Percentiles rank a stretch among this genome's conserved stretches.
These are phyloP conservation scores for Peromyscus californicus DNA, from an alignment of 2,113 vertebrate genomes.

Conservation along the genomic window DNA sequence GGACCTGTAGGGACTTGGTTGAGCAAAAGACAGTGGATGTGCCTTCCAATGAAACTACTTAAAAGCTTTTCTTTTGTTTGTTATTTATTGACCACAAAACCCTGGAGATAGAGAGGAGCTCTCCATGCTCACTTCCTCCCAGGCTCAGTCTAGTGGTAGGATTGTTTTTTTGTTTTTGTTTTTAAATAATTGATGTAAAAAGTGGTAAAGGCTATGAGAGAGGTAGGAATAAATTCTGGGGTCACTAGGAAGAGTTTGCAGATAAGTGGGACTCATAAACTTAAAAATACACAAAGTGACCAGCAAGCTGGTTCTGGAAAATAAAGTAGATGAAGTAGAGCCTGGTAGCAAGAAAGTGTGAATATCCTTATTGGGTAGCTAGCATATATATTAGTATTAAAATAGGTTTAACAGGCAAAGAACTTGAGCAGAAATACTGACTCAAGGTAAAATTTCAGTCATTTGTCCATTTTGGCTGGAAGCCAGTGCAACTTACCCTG, in stretches of 20 bases:
- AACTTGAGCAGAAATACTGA: conserved; percentile 69
- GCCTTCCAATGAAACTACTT: neutral
- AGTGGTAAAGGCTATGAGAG: neutral
- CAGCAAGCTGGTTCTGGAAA: neutral
- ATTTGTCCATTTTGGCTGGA: conserved; percentile 75
- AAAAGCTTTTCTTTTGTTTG: neutral
- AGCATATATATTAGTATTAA: conserved; percentile 46
- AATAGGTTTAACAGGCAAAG: conserved; percentile 68
- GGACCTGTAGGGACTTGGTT: neutral
- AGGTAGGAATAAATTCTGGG: neutral
- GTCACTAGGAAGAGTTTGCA: neutral
- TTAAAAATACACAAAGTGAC: neutral
- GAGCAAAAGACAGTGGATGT: neutral
- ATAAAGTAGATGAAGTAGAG: neutral
- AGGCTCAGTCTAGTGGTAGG: neutral
- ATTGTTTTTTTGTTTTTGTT: neutral
- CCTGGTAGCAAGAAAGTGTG: neutral
- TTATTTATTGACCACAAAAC: neutral
- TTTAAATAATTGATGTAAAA: neutral
- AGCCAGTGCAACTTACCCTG: conserved; percentile 65
- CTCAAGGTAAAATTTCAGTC: conserved; percentile 67
- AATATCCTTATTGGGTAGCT: neutral
- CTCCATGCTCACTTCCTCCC: neutral
- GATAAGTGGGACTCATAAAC: neutral
- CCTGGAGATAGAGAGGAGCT: neutral